Evolutionary conservation across 1,140 invertebrate species (phyloP).

Genomic region (Drosophila pandora): DNA sequence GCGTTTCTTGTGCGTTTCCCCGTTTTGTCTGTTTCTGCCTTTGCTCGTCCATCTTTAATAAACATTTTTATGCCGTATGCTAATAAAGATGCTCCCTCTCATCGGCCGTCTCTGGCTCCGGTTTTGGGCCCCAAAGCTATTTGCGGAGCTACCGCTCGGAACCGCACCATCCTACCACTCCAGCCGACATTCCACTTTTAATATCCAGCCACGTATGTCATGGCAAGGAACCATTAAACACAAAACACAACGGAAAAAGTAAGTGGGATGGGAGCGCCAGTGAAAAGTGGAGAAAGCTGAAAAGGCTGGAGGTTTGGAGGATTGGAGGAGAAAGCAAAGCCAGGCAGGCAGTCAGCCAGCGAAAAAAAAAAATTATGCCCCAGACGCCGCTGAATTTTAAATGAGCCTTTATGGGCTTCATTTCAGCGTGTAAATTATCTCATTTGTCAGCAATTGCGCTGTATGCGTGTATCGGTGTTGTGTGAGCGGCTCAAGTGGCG

Average conservation of each 20-base stretch:
- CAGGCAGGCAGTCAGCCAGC: constrained; percentile 22
- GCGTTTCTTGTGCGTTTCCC: constrained; percentile 22
- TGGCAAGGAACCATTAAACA: constrained; percentile 81
- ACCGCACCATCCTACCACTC: background rate
- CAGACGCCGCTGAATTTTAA: constrained; percentile 82
- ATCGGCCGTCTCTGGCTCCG: constrained; percentile 48
- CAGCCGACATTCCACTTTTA: constrained; percentile 43
- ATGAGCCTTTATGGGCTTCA: constrained; percentile 82
- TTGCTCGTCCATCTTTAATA: constrained; percentile 74
- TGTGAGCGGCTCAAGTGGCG: constrained; percentile 51
- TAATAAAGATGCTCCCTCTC: constrained; percentile 74
- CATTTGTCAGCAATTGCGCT: constrained; percentile 82
- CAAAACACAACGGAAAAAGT: constrained; percentile 52
- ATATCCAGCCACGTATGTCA: constrained; percentile 81
- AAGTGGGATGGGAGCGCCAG: background rate
- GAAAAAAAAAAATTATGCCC: constrained; percentile 78
- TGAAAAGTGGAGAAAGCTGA: background rate
- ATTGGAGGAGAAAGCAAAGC: constrained; percentile 61
- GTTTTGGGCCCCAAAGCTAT: constrained; percentile 46
- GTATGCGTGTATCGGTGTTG: constrained; percentile 30
- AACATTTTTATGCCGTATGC: constrained; percentile 82
- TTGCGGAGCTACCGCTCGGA: constrained; percentile 24
- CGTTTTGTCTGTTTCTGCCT: constrained; percentile 19
- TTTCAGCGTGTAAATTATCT: constrained; percentile 83
- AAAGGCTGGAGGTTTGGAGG: background rate